Percentiles rank a stretch among this genome's conserved stretches.
phyloP scores from a whole-genome alignment of 1,140 invertebrate species.

The Euura lappo region DNA sequence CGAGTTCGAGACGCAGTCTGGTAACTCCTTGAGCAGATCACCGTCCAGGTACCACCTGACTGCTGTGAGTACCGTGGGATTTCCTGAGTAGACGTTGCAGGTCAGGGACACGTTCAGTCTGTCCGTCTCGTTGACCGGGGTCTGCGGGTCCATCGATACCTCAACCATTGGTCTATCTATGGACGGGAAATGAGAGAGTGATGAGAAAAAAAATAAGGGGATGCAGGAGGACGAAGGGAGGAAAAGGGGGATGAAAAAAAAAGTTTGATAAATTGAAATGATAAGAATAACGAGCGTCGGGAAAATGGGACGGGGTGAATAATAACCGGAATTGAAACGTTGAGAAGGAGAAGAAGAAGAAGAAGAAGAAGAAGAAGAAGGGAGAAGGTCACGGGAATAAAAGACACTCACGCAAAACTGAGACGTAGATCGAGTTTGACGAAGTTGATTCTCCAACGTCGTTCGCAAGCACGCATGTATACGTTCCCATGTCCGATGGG shows the following conservation, averaged over 20 bases:
- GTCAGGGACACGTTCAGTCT: conserved; percentile 80
- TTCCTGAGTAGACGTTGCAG: conserved; percentile 77
- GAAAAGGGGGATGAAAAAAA: conserved; percentile 20
- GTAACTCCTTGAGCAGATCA: conserved; percentile 81
- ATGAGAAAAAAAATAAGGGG: conserved; percentile 17
- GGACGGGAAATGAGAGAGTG: conserved; percentile 29
- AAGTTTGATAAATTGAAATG: conserved; percentile 6
- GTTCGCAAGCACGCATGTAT: conserved; percentile 81
- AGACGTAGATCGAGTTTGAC: conserved; percentile 72
- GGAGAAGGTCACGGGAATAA: not conserved
- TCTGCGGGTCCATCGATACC: conserved; percentile 76
- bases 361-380: conserved; percentile 21
- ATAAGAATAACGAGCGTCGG: not conserved
- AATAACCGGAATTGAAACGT: not conserved
- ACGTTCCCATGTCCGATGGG: conserved; percentile 79
- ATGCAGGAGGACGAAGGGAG: conserved; percentile 6
- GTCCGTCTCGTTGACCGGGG: conserved; percentile 80
- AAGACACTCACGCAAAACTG: conserved; percentile 78
- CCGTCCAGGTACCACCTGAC: conserved; percentile 86
- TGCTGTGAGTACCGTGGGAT: conserved; percentile 68
- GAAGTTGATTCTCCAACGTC: conserved; percentile 74
- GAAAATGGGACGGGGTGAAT: not conserved
- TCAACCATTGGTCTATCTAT: conserved; percentile 79
- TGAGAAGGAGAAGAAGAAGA: not conserved
- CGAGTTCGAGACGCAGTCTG: conserved; percentile 75